Conservation (phyloP, 2,113 vertebrate species). For the Tachysurus vachellii region DNA sequence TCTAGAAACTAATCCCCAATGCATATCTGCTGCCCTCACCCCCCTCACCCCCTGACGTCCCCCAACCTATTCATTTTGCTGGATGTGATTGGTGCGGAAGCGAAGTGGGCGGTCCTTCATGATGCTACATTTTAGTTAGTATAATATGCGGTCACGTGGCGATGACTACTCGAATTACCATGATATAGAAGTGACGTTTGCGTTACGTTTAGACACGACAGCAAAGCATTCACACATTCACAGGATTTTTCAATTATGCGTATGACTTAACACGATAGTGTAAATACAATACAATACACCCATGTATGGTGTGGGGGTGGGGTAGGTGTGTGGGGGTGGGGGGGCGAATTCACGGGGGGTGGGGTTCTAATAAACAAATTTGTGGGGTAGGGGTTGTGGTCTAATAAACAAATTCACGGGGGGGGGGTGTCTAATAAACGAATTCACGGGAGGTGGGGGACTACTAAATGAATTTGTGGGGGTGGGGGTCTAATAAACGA, state of each 20-base stretch:
- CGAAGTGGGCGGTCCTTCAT: conserved; percentile 18
- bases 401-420: too few relatives aligned
- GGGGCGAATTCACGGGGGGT: too few relatives aligned
- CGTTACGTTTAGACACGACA: neutral
- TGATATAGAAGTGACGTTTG: too few relatives aligned
- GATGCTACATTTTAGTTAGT: neutral
- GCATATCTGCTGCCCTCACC: conserved; percentile 2
- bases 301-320: too few relatives aligned
- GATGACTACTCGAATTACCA: neutral
- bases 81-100: conserved; percentile 24
- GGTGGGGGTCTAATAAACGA: too few relatives aligned
- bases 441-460: too few relatives aligned
- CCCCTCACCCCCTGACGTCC: neutral
- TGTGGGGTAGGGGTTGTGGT: too few relatives aligned
- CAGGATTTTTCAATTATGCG: neutral
- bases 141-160: neutral
- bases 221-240: neutral
- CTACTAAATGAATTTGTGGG: too few relatives aligned
- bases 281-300: neutral
- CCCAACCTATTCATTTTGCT: conserved; percentile 21
- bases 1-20: conserved; percentile 2
- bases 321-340: too few relatives aligned
- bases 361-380: too few relatives aligned
- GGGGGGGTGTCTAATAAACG: neutral
- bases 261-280: neutral